A percentile compares a stretch with the other conserved stretches of the same genome.
Conservation (phyloP, 2,888 invertebrate genomes). For the Hecatera dysodea region DNA sequence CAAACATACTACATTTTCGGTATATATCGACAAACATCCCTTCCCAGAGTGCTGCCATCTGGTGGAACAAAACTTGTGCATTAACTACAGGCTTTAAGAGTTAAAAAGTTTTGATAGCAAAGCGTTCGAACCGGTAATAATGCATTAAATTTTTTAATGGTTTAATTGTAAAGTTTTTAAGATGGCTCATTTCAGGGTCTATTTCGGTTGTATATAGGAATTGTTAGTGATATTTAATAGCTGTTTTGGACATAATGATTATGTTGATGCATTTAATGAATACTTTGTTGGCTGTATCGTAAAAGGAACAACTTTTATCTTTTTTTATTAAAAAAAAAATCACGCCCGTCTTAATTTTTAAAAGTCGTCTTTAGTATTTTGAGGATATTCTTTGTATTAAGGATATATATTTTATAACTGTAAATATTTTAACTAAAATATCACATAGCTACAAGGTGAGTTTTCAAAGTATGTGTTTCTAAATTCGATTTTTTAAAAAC, state of each 20-base stretch:
- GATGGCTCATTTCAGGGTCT: constrained; percentile 7
- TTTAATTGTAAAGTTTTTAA: constrained; percentile 57
- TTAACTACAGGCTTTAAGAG: constrained; percentile 67
- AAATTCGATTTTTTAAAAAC: too few species aligned
- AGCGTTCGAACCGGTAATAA: constrained; percentile 58
- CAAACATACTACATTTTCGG: constrained; percentile 53
- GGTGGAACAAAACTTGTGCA: constrained; percentile 73
- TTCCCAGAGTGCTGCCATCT: constrained; percentile 72
- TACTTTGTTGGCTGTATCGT: background rate
- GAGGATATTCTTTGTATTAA: too few species aligned
- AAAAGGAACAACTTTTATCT: background rate
- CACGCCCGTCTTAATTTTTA: background rate
- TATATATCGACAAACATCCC: constrained; percentile 66
- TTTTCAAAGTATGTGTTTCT: too few species aligned
- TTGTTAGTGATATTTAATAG: constrained; percentile 12
- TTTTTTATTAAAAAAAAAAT: background rate
- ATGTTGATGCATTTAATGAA: constrained; percentile 17
- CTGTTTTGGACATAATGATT: constrained; percentile 5
- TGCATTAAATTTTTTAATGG: constrained; percentile 60
- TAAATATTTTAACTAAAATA: too few species aligned
- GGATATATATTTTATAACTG: too few species aligned
- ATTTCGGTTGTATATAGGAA: constrained; percentile 29
- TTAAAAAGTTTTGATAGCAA: constrained; percentile 70
- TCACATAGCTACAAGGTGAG: too few species aligned
- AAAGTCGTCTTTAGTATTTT: too few species aligned